phyloP scores from a whole-genome alignment of 2,113 vertebrate genomes.

The Myanophis thanlyinensis region DNA sequence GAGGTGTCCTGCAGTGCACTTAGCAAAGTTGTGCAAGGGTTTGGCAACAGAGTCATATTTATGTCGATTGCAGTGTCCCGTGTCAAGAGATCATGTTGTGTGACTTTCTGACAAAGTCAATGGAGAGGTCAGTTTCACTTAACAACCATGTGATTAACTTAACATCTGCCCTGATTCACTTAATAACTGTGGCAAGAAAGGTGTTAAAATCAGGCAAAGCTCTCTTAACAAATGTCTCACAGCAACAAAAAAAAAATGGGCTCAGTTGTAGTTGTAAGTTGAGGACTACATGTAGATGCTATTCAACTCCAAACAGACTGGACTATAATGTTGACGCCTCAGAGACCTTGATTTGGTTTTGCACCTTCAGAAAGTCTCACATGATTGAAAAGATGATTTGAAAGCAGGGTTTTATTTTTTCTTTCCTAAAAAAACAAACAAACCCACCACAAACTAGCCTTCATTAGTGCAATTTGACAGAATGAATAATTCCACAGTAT shows the following conservation, averaged over 20 bases:
- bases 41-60: too few relatives aligned
- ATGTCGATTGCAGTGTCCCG: too few relatives aligned
- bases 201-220: not conserved
- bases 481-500: not conserved
- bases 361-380: rapidly evolving
- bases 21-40: too few relatives aligned
- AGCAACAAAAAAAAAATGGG: too few relatives aligned
- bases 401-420: not conserved
- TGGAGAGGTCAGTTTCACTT: not conserved
- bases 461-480: slow-evolving; percentile 26
- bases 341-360: not conserved
- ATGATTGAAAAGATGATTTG: not conserved
- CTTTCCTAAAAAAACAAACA: not conserved
- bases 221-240: too few relatives aligned
- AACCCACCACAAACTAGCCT: slow-evolving; percentile 1
- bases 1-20: too few relatives aligned
- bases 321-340: not conserved
- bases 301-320: not conserved
- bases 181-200: not conserved
- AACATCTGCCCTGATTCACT: not conserved
- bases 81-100: too few relatives aligned
- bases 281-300: not conserved
- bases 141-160: not conserved
- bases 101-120: too few relatives aligned
- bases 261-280: too few relatives aligned